Conservation (phyloP, 2,888 invertebrate species). For the Lepidonotus clava region DNA sequence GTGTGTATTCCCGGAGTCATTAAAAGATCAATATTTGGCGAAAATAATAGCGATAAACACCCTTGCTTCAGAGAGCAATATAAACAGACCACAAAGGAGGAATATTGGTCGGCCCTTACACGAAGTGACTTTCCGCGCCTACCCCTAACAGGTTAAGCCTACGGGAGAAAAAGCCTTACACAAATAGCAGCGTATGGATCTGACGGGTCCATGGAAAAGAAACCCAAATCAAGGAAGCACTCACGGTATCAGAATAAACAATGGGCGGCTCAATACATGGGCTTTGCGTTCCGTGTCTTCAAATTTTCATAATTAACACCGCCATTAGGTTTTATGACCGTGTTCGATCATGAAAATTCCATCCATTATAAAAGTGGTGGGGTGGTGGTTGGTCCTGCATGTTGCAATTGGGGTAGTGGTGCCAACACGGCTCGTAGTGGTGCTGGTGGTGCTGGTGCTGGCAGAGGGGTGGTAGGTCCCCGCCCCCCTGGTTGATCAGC, state of each 20-base stretch:
- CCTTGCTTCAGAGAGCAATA: conserved; percentile 45
- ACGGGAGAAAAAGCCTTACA: neutral
- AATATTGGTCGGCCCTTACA: conserved; percentile 28
- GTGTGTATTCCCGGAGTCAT: conserved; percentile 41
- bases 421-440: neutral
- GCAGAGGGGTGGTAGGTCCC: neutral
- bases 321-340: conserved; percentile 23
- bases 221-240: conserved; percentile 26
- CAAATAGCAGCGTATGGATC: neutral
- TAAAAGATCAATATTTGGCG: conserved; percentile 47
- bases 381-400: too few relatives aligned
- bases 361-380: conserved; percentile 38
- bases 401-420: neutral
- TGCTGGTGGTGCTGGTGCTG: neutral
- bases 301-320: conserved; percentile 46
- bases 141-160: neutral
- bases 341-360: conserved; percentile 29
- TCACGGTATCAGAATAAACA: conserved; percentile 40
- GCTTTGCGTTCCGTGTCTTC: conserved; percentile 21
- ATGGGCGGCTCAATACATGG: conserved; percentile 38
- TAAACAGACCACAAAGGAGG: conserved; percentile 49
- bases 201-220: neutral
- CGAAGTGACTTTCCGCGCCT: conserved; percentile 35
- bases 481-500: conserved; percentile 4
- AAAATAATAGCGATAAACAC: conserved; percentile 49